Base-by-base conservation (phyloP, 2,113 vertebrate genomes). In the Heterotilapia buettikoferi region DNA sequence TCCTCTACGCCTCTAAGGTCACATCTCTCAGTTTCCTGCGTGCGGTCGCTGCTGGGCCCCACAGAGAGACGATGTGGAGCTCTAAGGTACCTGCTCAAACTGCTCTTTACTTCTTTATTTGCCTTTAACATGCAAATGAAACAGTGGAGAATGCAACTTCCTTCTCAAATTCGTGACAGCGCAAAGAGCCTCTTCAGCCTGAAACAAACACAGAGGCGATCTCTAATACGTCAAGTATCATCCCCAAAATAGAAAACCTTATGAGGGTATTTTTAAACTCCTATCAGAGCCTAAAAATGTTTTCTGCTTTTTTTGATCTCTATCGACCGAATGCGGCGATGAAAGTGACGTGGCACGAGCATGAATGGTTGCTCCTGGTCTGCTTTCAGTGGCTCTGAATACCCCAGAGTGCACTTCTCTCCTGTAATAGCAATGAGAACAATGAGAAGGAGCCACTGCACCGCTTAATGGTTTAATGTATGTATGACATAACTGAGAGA, bases 351-450 rank as follows among this genome's bases (percentile, higher is more conserved):
- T 43, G 59, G 80, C 9, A 80, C 10, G 14, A 57, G 61, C n/a
- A 31, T 89, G 86, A 88, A 91, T 86, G 81, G 73, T 36, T 9
- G 81, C 53, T 79, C 78, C 71, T 80, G 80, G 57, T 86, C 83
- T 78, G 92, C 92, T 89, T 93, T 93, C 87, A 95, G 54, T 80
- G 56, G 84, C 89, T 90, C 85, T 90, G 85, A 94, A 93, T 93
- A 81, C 89, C 91, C 92, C 61, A 19, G 91, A 94, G 93, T 86
- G 92, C 89, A 92, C 94, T 95, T 93, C 83, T 93, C 84, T 93
- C 86, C 53, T 84, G 81, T 91, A 93, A 94, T 83, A 91, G 92
- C 89, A 84, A 76, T 13, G 2, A 47, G 90, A 91, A 94, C 94
- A 95, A 95, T 92, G 94, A 92, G 76, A 90, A 80, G 26, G 80